Evolutionary conservation across 1,140 invertebrate species (phyloP).

Genomic region (Papilio dardanus): DNA sequence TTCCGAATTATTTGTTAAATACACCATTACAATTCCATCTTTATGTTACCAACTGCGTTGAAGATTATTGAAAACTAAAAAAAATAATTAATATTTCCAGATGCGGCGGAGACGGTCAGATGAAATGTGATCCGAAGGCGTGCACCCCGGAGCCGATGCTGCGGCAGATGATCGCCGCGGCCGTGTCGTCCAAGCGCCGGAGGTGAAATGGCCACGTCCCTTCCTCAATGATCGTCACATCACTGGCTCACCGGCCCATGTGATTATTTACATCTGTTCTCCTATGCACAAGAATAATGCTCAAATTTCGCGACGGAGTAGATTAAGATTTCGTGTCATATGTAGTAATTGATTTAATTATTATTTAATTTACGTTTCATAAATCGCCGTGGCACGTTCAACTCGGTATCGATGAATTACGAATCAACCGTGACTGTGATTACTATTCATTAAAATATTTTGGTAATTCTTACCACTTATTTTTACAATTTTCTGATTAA

Average conservation of each 20-base stretch:
- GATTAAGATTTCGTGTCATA: constrained; percentile 80
- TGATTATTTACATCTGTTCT: constrained; percentile 75
- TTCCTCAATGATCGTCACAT: constrained; percentile 52
- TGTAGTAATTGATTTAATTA: constrained; percentile 72
- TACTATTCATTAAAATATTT: constrained; percentile 57
- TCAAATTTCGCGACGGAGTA: constrained; percentile 79
- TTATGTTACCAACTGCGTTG: constrained; percentile 10
- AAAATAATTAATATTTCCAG: constrained; percentile 81
- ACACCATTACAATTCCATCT: constrained; percentile 26
- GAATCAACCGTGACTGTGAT: constrained; percentile 77
- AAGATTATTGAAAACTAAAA: neutral
- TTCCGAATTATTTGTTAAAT: neutral
- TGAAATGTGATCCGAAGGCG: constrained; percentile 95
- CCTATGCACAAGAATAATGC: constrained; percentile 80
- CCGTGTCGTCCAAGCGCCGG: constrained; percentile 87
- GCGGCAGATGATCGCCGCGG: constrained; percentile 92
- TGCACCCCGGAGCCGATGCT: constrained; percentile 94
- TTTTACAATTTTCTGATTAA: constrained; percentile 67
- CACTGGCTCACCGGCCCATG: constrained; percentile 64
- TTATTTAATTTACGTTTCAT: constrained; percentile 65
- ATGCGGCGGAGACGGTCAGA: constrained; percentile 94
- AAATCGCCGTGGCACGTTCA: constrained; percentile 72
- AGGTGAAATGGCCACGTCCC: constrained; percentile 84
- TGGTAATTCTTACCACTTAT: constrained; percentile 42
- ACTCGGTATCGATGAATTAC: constrained; percentile 55